phyloP scores from a whole-genome alignment of 2,113 vertebrate species.

The Nothocercus julius region DNA sequence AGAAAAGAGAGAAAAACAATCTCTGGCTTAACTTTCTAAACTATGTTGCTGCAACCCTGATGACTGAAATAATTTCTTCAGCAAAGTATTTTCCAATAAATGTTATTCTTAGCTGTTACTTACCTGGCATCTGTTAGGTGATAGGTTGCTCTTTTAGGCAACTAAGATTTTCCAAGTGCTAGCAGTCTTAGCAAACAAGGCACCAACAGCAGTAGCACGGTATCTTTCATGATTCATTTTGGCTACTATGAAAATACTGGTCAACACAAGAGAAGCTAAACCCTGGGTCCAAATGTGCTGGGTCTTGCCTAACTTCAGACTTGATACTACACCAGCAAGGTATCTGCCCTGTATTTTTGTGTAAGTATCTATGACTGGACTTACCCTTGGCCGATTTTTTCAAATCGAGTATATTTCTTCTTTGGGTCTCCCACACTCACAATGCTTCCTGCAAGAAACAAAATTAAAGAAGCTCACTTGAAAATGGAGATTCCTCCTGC shows the following conservation, averaged over 20 bases:
- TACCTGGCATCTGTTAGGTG: neutral
- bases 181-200: neutral
- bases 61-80: neutral
- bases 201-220: neutral
- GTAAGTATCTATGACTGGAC: constrained; percentile 49
- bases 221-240: neutral
- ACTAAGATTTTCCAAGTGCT: neutral
- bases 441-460: constrained; percentile 87
- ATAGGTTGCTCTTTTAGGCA: neutral
- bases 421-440: constrained; percentile 97
- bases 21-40: neutral
- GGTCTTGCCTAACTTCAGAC: neutral
- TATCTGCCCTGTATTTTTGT: neutral
- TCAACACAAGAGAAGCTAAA: neutral
- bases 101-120: neutral
- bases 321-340: neutral
- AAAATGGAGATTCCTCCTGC: neutral
- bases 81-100: neutral
- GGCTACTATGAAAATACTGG: neutral
- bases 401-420: constrained; percentile 98
- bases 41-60: neutral
- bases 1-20: neutral
- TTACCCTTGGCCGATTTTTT: constrained; percentile 99
- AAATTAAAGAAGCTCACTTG: neutral
- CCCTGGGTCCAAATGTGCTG: neutral